Base-by-base conservation (phyloP, 2,888 invertebrate species). In the Zonitis immaculata region DNA sequence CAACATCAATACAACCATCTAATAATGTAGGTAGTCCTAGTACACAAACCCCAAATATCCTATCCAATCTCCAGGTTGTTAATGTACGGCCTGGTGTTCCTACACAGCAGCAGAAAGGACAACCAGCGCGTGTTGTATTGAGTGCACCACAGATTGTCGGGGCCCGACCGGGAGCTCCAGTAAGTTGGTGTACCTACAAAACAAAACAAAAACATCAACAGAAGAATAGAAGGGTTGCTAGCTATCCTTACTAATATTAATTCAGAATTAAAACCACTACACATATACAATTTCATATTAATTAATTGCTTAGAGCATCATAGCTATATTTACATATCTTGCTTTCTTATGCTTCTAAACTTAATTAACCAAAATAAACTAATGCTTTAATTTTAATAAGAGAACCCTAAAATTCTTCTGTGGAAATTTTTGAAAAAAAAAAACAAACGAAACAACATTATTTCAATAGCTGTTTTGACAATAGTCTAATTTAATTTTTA, bases 101-200 rank as follows among this genome's bases (percentile, higher is more conserved):
- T 44, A 81, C 81, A 64, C 80, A 85, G 64, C 80, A 83, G 57
- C 88, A 88, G 74, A 91, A 91, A 76, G 83, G 85, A 52, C 86
- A 90, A 58, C 83, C 89, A 55, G 87, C 89, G 48, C 83, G 93
- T 70, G 90, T 94, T 66, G 88, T 93, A 66, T 87, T 92, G 66
- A 89, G 88, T 66, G 81, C 86, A 58, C 89, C 86, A 67, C 89
- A 91, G 76, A 85, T 92, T 79, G 86, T 90, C 63, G 89, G 89
- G 65, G 80, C 88, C 45, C 81, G 93, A 73, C 87, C 90, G 47
- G 88, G 90, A 64, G 85, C 87, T 74, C 90, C 91, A 75, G 88
- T 88, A 82, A 84, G 83, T 77, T 63, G 62, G 65, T 61, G 67
- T 70, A 67, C 68, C 68, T 65, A 60, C n/a, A n/a, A 42, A 48